Conservation (phyloP, 2,797 vertebrate genomes). For the Aplochiton taeniatus region DNA sequence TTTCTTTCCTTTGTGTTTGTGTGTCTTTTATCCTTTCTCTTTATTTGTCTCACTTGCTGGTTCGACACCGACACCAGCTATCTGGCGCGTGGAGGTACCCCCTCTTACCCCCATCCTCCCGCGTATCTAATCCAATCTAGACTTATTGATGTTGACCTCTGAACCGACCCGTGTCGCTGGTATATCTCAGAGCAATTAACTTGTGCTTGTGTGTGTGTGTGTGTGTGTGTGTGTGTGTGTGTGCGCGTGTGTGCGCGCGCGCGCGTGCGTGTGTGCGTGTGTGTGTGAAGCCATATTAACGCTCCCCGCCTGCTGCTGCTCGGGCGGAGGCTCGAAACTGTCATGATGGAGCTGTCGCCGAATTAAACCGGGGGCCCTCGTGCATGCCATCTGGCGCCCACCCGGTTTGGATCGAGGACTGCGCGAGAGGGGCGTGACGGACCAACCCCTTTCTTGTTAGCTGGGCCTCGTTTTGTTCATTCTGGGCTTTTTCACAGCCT, state of each 20-base stretch:
- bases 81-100: background rate
- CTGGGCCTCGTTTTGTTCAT: background rate
- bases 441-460: background rate
- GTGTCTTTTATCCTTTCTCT: background rate
- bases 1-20: no score
- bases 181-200: constrained; percentile 65
- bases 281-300: constrained; percentile 40
- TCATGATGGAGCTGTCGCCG: constrained; percentile 69
- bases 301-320: constrained; percentile 25
- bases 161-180: constrained; percentile 55
- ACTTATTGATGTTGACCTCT: constrained; percentile 71
- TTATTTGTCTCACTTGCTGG: background rate
- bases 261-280: constrained; percentile 6
- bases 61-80: background rate
- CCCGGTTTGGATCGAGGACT: constrained; percentile 28
- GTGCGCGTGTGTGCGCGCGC: background rate
- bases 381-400: constrained; percentile 70
- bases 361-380: constrained; percentile 63
- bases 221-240: constrained; percentile 2
- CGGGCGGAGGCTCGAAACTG: constrained; percentile 48
- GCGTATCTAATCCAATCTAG: constrained; percentile 67
- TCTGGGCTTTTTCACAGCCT: background rate
- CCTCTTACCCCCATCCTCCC: background rate
- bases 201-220: constrained; percentile 6
- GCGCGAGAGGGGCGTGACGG: constrained; percentile 24